These are phyloP conservation scores for Campoletis sonorensis DNA, from an alignment of 1,140 invertebrate genomes.

Conservation along the genomic window DNA sequence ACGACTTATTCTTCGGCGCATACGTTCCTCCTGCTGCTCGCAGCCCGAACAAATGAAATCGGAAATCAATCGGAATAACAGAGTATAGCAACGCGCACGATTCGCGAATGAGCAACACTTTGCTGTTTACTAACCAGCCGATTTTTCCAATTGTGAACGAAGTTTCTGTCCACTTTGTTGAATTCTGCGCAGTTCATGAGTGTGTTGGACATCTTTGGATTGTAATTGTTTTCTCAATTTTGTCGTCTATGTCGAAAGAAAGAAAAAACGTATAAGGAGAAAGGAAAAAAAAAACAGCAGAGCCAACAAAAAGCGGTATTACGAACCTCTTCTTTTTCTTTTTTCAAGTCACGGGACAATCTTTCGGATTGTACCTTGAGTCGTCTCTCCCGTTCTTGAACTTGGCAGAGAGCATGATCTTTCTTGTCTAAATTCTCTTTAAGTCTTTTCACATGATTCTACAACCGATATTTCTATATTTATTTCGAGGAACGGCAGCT, in stretches of 20 bases:
- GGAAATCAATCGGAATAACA: no score
- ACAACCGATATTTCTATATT: neutral
- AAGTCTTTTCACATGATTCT: slow-evolving; percentile 61
- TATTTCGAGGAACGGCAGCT: no score
- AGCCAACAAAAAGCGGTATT: no score
- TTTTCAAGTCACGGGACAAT: slow-evolving; percentile 55
- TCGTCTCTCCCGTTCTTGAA: slow-evolving; percentile 58
- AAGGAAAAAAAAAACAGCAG: no score
- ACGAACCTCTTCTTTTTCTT: slow-evolving; percentile 59
- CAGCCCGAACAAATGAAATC: no score
- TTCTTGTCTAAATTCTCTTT: slow-evolving; percentile 59
- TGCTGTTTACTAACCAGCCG: slow-evolving; percentile 55
- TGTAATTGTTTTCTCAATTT: slow-evolving; percentile 61
- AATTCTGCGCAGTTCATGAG: slow-evolving; percentile 59
- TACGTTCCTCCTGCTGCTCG: no score
- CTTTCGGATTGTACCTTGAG: slow-evolving; percentile 54
- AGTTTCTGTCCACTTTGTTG: slow-evolving; percentile 58
- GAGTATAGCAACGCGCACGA: no score
- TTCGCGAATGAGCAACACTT: no score
- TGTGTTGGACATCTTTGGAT: slow-evolving; percentile 62
- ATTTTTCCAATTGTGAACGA: slow-evolving; percentile 59
- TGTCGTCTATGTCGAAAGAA: slow-evolving; percentile 48
- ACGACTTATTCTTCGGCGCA: slow-evolving; percentile 50
- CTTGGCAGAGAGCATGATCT: slow-evolving; percentile 49
- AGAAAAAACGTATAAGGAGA: no score